These are phyloP conservation scores for Tuberolachnus salignus DNA, from an alignment of 2,888 invertebrate species.

Conservation along the genomic window DNA sequence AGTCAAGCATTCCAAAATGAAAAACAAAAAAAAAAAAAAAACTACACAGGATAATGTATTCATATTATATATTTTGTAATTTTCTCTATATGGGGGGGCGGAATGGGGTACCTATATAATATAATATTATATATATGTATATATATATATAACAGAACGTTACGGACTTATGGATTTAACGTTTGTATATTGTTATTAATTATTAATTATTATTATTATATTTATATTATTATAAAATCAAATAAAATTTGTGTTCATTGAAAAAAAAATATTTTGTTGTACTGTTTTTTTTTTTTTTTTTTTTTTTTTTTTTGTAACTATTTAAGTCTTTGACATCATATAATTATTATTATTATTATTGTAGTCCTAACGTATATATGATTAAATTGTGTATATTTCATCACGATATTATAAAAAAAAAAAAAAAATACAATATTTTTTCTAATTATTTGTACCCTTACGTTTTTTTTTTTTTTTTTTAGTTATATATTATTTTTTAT, in stretches of 20 bases:
- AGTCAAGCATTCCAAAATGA: slow-evolving; percentile 44
- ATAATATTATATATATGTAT: background rate
- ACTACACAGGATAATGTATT: no score
- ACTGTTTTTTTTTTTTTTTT: no score
- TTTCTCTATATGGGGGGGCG: background rate
- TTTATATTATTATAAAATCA: slow-evolving; percentile 46
- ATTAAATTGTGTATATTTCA: no score
- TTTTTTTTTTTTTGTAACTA: slow-evolving; percentile 26
- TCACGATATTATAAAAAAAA: slow-evolving; percentile 31
- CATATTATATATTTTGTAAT: background rate
- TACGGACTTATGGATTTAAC: slow-evolving; percentile 44
- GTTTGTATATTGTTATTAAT: slow-evolving; percentile 52
- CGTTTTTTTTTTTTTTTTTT: no score
- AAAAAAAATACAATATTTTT: no score
- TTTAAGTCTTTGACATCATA: slow-evolving; percentile 44
- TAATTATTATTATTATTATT: no score
- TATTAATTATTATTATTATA: slow-evolving; percentile 50
- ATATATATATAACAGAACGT: slow-evolving; percentile 15
- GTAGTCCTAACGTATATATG: no score
- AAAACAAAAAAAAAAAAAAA: background rate
- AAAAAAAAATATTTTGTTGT: slow-evolving; percentile 45
- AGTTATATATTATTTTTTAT: slow-evolving; percentile 48
- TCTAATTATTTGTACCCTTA: slow-evolving; percentile 44
- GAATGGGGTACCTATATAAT: slow-evolving; percentile 6
- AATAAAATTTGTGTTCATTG: slow-evolving; percentile 56